Conservation (phyloP, 2,113 vertebrate genomes). For the Engraulis encrasicolus region DNA sequence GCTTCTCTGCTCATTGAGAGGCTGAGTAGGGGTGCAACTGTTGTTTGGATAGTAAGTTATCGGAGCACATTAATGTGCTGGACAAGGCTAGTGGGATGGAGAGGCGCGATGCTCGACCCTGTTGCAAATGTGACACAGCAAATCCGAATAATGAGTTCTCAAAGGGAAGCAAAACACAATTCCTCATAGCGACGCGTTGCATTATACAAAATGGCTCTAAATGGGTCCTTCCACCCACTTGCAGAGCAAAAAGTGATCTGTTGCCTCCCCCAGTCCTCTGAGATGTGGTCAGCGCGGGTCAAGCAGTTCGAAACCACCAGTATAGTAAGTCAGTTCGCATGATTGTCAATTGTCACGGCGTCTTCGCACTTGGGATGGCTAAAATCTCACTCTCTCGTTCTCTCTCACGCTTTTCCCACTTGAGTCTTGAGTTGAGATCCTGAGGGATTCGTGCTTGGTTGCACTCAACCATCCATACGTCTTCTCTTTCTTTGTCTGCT, state of each 20-base stretch:
- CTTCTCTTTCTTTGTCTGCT: neutral
- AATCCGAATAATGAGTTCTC: neutral
- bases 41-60: neutral
- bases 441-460: conserved; percentile 10
- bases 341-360: conserved; percentile 9
- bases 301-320: conserved; percentile 2
- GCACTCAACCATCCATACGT: neutral
- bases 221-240: neutral
- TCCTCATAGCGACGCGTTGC: neutral
- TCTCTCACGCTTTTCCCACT: neutral
- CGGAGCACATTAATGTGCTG: neutral
- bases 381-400: neutral
- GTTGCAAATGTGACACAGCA: neutral
- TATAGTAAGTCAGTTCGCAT: neutral
- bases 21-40: neutral
- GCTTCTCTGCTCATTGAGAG: neutral
- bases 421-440: neutral
- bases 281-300: conserved; percentile 11
- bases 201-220: neutral
- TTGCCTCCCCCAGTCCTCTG: neutral
- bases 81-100: neutral
- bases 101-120: neutral
- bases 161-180: neutral
- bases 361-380: neutral
- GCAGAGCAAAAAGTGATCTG: neutral